Evolutionary conservation across 2,888 invertebrate species (phyloP).

Genomic region (Patella pellucida): DNA sequence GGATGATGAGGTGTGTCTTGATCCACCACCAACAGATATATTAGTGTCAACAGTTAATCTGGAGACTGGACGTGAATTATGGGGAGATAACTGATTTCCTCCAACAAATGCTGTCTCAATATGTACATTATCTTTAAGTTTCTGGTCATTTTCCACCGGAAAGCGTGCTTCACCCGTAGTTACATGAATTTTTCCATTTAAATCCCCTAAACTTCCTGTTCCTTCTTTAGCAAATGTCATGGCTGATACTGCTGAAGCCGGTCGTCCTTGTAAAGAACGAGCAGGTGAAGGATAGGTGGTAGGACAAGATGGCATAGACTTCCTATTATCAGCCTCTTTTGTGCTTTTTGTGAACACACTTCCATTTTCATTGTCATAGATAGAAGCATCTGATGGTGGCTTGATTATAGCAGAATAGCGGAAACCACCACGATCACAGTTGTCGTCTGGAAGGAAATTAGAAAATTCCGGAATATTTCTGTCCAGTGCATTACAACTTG

Average conservation of each 20-base stretch:
- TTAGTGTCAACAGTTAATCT: conserved; percentile 36
- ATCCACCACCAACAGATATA: conserved; percentile 18
- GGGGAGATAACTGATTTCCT: conserved; percentile 13
- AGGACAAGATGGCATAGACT: conserved; percentile 40
- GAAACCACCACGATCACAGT: conserved; percentile 25
- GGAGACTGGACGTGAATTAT: conserved; percentile 20
- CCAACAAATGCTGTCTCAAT: conserved; percentile 3
- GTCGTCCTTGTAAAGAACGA: conserved; percentile 29
- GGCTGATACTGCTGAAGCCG: conserved; percentile 44
- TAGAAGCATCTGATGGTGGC: conserved; percentile 47
- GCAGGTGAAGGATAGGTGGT: conserved; percentile 21
- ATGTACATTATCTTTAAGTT: not conserved
- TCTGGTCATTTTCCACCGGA: conserved; percentile 14
- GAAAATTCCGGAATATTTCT: conserved; percentile 15
- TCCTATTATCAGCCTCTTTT: conserved; percentile 26
- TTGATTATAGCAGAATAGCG: conserved; percentile 42
- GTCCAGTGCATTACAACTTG: conserved; percentile 7
- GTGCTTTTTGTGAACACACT: conserved; percentile 17
- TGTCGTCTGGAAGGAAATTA: conserved; percentile 19
- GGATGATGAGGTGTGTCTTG: conserved; percentile 69
- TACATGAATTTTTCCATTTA: not conserved
- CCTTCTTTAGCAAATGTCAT: conserved; percentile 36
- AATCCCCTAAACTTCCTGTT: conserved; percentile 6
- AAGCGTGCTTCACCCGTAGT: not conserved
- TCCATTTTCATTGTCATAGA: conserved; percentile 44